phyloP scores from a whole-genome alignment of 1,140 invertebrate genomes.

The Zophobas atratus region DNA sequence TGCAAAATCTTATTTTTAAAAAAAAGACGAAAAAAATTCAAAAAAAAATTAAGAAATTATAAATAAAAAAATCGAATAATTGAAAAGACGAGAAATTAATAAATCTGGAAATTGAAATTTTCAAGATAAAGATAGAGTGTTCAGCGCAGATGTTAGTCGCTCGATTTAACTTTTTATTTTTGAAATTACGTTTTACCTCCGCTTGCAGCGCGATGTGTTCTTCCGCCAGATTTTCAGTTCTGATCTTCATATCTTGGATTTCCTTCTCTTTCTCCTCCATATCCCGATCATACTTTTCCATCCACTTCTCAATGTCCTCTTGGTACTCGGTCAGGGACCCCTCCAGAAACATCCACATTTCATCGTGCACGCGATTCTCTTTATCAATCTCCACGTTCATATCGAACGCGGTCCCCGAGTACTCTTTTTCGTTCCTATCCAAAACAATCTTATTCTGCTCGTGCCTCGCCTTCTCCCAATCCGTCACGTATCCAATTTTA shows the following conservation, averaged over 20 bases:
- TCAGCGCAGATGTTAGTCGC: too few species aligned
- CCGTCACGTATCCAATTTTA: constrained; percentile 51
- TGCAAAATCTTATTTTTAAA: too few species aligned
- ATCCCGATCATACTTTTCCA: constrained; percentile 54
- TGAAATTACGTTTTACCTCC: neutral
- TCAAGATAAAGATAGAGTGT: too few species aligned
- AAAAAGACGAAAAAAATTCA: too few species aligned
- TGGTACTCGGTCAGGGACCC: constrained; percentile 51
- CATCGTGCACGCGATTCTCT: constrained; percentile 54
- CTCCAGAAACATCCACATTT: constrained; percentile 54
- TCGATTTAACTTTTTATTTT: too few species aligned
- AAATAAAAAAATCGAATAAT: too few species aligned
- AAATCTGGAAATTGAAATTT: too few species aligned
- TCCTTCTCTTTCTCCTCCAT: constrained; percentile 45
- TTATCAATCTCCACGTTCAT: constrained; percentile 44
- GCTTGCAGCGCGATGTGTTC: constrained; percentile 34
- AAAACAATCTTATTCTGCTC: constrained; percentile 49
- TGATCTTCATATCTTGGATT: constrained; percentile 47
- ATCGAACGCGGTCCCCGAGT: constrained; percentile 34
- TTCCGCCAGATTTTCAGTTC: constrained; percentile 38
- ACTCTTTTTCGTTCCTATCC: constrained; percentile 35
- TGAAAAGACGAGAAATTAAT: too few species aligned
- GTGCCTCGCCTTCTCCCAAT: constrained; percentile 55
- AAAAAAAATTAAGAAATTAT: too few species aligned
- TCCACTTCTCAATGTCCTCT: constrained; percentile 52